These are phyloP conservation scores for Bombus huntii DNA, from an alignment of 1,140 invertebrate genomes.

Conservation along the genomic window DNA sequence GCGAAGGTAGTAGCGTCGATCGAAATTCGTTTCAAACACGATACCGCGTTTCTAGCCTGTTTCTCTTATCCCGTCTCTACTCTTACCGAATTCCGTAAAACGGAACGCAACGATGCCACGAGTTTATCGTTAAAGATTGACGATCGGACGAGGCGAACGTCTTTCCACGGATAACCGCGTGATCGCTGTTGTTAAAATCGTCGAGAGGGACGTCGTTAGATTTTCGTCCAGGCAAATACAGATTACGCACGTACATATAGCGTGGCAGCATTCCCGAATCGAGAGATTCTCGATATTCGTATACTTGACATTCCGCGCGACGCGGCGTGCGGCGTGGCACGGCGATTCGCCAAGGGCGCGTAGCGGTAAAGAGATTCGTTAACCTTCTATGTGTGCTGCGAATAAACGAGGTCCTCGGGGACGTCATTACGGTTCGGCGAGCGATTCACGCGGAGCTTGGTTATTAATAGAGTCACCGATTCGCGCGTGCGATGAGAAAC, in stretches of 20 bases:
- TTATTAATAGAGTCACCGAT: slow-evolving; percentile 37
- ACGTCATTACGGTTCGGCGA: slow-evolving; percentile 39
- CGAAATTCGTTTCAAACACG: not conserved
- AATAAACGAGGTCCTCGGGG: slow-evolving; percentile 53
- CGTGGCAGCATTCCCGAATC: not conserved
- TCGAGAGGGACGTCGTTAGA: not conserved
- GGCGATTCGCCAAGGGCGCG: slow-evolving; percentile 58
- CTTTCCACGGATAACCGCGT: no score
- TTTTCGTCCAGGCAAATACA: not conserved
- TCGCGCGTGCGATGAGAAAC: not conserved
- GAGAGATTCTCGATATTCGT: slow-evolving; percentile 45
- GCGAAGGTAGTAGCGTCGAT: not conserved
- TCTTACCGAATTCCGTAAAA: not conserved
- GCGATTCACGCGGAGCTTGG: slow-evolving; percentile 8
- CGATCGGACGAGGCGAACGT: no score
- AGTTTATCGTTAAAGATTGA: not conserved
- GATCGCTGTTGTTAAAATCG: not conserved
- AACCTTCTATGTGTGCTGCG: slow-evolving; percentile 41
- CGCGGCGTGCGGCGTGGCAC: not conserved
- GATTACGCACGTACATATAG: not conserved
- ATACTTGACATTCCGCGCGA: slow-evolving; percentile 54
- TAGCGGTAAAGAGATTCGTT: slow-evolving; percentile 60
- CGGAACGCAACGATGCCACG: not conserved
- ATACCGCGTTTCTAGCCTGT: not conserved
- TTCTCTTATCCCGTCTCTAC: not conserved